phyloP scores from a whole-genome alignment of 1,140 invertebrate genomes.

The Lasioglossum albipes region DNA sequence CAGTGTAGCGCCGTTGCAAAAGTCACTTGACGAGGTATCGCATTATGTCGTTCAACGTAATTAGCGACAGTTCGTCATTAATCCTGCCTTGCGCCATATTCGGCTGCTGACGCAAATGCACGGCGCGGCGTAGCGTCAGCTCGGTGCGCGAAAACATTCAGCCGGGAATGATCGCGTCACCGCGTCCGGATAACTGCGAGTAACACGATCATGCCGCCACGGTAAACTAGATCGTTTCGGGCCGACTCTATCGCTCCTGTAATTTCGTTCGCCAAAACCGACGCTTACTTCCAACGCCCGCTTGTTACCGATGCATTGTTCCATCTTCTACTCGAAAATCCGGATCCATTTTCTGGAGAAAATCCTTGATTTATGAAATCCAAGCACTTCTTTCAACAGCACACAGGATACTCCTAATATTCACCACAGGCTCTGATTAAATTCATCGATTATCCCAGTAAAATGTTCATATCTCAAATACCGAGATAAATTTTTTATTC shows the following conservation, averaged over 20 bases:
- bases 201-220: background rate
- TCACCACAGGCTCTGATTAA: too few species aligned
- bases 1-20: conserved; percentile 7
- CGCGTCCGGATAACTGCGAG: conserved; percentile 1
- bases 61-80: conserved; percentile 55
- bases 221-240: background rate
- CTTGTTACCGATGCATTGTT: too few species aligned
- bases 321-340: too few species aligned
- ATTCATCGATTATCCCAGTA: too few species aligned
- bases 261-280: conserved; percentile 26
- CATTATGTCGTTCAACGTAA: conserved; percentile 53
- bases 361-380: too few species aligned
- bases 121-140: background rate
- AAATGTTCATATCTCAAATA: too few species aligned
- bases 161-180: conserved; percentile 1
- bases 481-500: too few species aligned
- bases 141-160: conserved; percentile 23
- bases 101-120: conserved; percentile 34
- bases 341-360: too few species aligned
- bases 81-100: conserved; percentile 38
- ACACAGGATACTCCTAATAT: too few species aligned
- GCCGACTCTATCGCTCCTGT: background rate
- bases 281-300: background rate
- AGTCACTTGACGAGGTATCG: conserved; percentile 7
- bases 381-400: too few species aligned